These are phyloP conservation scores for Ectropis crepuscularia DNA, from an alignment of 2,888 invertebrate genomes.

Conservation along the genomic window DNA sequence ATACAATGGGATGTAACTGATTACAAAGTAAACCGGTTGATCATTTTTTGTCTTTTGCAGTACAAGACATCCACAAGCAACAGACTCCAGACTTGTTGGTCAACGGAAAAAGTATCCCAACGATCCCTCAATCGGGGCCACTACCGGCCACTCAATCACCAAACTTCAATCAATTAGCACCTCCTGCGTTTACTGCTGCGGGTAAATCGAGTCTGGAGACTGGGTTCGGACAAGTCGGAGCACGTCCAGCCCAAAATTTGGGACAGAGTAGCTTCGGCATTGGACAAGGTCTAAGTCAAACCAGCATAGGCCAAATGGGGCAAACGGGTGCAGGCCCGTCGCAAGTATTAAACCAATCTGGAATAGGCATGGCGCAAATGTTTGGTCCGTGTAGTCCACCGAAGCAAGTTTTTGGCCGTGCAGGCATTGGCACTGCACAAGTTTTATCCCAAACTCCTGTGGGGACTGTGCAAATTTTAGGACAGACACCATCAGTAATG, in stretches of 20 bases:
- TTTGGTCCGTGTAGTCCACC: conserved; percentile 1
- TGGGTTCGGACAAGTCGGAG: conserved; percentile 10
- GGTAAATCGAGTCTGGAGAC: conserved; percentile 35
- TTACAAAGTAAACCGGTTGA: too few species aligned
- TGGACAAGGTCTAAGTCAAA: conserved; percentile 8
- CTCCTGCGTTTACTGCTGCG: conserved; percentile 35
- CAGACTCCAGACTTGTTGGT: conserved; percentile 73
- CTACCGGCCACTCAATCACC: conserved; percentile 28
- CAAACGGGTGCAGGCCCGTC: neutral
- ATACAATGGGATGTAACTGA: too few species aligned
- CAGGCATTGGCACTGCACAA: conserved; percentile 13
- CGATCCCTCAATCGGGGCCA: conserved; percentile 34
- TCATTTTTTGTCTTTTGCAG: conserved; percentile 38
- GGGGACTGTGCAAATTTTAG: conserved; percentile 12
- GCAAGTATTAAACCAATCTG: conserved; percentile 4
- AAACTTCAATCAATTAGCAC: conserved; percentile 50
- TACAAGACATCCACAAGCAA: conserved; percentile 51
- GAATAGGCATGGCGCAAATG: conserved; percentile 7
- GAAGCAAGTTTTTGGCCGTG: conserved; percentile 4
- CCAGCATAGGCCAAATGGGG: neutral
- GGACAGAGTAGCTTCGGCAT: conserved; percentile 3
- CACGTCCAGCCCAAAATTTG: conserved; percentile 6
- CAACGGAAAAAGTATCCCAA: conserved; percentile 56
- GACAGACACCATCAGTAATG: conserved; percentile 5
- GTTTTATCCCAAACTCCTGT: conserved; percentile 11